phyloP scores from a whole-genome alignment of 1,140 invertebrate genomes.

The Drosophila virilis region DNA sequence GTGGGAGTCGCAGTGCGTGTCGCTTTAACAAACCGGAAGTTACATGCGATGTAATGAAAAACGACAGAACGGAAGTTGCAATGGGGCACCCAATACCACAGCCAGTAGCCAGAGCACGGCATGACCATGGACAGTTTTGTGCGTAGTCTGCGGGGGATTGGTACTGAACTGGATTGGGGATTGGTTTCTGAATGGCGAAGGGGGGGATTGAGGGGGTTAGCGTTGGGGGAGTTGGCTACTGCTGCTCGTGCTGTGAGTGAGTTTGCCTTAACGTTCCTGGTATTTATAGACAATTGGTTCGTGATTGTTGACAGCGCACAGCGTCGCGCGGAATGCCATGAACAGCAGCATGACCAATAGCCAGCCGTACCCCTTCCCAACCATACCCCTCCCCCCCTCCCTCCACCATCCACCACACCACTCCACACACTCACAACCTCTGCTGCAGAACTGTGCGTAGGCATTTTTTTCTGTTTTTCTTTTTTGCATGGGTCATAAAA shows the following conservation, averaged over 20 bases:
- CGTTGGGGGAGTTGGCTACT: not conserved
- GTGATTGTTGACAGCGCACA: slow-evolving; percentile 79
- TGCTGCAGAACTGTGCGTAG: slow-evolving; percentile 43
- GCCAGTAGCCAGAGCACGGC: slow-evolving; percentile 3
- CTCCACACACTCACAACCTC: slow-evolving; percentile 18
- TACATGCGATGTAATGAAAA: slow-evolving; percentile 83
- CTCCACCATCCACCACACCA: slow-evolving; percentile 14
- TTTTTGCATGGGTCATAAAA: slow-evolving; percentile 75
- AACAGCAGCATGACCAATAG: slow-evolving; percentile 34
- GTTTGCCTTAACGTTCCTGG: slow-evolving; percentile 74
- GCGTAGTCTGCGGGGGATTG: slow-evolving; percentile 27
- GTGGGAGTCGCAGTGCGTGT: slow-evolving; percentile 68
- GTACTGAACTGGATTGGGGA: slow-evolving; percentile 27
- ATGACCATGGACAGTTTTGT: slow-evolving; percentile 33
- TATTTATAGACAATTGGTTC: slow-evolving; percentile 83
- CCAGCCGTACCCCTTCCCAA: not conserved
- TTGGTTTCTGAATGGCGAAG: slow-evolving; percentile 2
- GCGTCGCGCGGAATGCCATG: slow-evolving; percentile 57
- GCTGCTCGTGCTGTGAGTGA: slow-evolving; percentile 50
- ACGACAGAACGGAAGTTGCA: slow-evolving; percentile 78
- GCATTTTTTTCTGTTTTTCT: slow-evolving; percentile 40
- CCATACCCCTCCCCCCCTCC: too few relatives aligned
- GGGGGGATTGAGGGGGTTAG: too few relatives aligned
- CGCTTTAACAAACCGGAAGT: slow-evolving; percentile 82
- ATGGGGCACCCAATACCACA: slow-evolving; percentile 36